Evolutionary conservation across 2,113 vertebrate species (phyloP).

Genomic region (Myodes glareolus): DNA sequence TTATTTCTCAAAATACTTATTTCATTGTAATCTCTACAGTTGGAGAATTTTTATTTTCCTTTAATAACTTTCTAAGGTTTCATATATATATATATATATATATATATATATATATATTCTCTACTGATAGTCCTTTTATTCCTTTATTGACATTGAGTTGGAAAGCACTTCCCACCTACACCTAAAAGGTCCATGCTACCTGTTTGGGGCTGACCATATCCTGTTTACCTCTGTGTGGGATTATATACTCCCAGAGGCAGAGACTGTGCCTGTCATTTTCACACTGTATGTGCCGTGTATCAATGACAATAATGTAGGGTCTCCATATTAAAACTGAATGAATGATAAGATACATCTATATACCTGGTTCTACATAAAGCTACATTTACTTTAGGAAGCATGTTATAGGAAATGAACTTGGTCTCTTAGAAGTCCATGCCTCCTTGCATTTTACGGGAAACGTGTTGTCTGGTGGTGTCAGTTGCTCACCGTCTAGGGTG

Average conservation of each 20-base stretch:
- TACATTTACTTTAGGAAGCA: slow-evolving; percentile 38
- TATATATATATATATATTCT: neutral
- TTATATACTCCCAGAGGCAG: neutral
- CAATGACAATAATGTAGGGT: slow-evolving; percentile 45
- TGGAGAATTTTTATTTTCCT: neutral
- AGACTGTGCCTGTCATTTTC: neutral
- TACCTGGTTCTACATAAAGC: neutral
- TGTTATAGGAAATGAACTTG: slow-evolving; percentile 28
- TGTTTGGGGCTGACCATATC: neutral
- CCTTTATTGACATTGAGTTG: neutral
- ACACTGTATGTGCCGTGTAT: neutral
- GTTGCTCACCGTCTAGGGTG: slow-evolving; percentile 71
- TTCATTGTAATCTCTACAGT: slow-evolving; percentile 1
- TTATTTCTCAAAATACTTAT: neutral
- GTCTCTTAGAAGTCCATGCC: slow-evolving; percentile 41
- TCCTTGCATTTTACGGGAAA: slow-evolving; percentile 31
- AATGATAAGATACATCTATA: slow-evolving; percentile 21
- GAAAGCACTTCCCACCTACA: neutral
- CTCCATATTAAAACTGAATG: slow-evolving; percentile 60
- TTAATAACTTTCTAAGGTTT: slow-evolving; percentile 1
- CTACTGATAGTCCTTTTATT: neutral
- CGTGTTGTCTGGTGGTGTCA: slow-evolving; percentile 51
- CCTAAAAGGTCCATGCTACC: neutral
- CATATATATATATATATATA: neutral
- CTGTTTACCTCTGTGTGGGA: neutral